Conservation (phyloP, 1,140 invertebrate species). For the Episyrphus balteatus region DNA sequence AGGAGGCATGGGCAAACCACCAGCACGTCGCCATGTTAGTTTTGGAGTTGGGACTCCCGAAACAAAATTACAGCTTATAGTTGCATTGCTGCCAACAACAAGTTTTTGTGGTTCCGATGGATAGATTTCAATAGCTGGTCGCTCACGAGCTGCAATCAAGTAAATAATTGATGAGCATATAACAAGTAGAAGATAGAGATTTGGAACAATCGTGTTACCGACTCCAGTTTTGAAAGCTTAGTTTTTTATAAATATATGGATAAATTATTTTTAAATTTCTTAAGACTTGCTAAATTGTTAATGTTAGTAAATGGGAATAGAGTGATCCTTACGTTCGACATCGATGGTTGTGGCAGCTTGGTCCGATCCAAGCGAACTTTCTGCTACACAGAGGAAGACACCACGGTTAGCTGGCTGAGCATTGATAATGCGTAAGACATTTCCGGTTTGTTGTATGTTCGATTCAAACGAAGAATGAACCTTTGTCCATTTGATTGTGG, state of each 20-base stretch:
- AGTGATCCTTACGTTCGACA: slow-evolving; percentile 65
- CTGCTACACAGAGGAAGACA: slow-evolving; percentile 63
- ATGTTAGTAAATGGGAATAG: background rate
- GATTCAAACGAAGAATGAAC: slow-evolving; percentile 48
- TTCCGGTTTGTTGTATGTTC: slow-evolving; percentile 53
- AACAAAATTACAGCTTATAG: slow-evolving; percentile 66
- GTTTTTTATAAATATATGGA: background rate
- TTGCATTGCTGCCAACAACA: slow-evolving; percentile 50
- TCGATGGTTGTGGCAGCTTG: slow-evolving; percentile 66
- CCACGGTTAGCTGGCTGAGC: slow-evolving; percentile 65
- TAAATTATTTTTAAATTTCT: background rate
- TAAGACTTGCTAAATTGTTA: background rate
- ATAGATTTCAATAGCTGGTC: slow-evolving; percentile 65
- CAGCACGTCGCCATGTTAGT: slow-evolving; percentile 63
- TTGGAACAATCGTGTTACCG: slow-evolving; percentile 36
- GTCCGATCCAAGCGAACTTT: slow-evolving; percentile 42
- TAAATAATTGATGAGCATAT: slow-evolving; percentile 35
- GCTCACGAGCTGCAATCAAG: slow-evolving; percentile 59
- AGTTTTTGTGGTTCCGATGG: slow-evolving; percentile 54
- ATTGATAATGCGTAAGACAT: slow-evolving; percentile 57
- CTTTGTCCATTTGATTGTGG: slow-evolving; percentile 70
- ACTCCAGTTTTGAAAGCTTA: slow-evolving; percentile 35
- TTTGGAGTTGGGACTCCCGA: slow-evolving; percentile 66
- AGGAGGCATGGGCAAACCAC: slow-evolving; percentile 51
- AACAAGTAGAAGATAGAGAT: slow-evolving; percentile 32